Base-by-base conservation (phyloP, 2,113 vertebrate species). In the Macquaria australasica region DNA sequence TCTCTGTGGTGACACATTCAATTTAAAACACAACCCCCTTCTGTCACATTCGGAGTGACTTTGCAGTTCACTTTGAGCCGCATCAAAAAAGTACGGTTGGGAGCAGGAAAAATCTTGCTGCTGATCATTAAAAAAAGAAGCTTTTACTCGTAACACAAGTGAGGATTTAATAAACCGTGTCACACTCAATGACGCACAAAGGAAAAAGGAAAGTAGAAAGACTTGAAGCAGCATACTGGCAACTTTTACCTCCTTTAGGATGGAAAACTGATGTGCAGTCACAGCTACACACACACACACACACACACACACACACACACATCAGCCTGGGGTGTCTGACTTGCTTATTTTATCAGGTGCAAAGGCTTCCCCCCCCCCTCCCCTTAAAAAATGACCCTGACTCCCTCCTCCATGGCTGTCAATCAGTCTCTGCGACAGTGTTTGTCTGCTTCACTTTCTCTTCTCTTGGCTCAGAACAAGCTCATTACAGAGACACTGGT, bases 281-380 rank as follows among this genome's bases (percentile, higher is more conserved):
- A 59, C 68, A 73, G 66, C 58, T 20, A 80, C 60, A 74, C 69
- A 87, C 75, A 79, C 86, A 74, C 80, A 78, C 73, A 74, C 66
- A 70, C 80, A 59, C 74, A 82, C 60, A 62, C 71, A 50, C 66
- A 59, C 68, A 78, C 77, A 77, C 59, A 67, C 87, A 72, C 83
- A 72, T 10, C 34, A 64, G 56, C 80, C 75, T 20, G 18, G 60
- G 77, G 75, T 87, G 77, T 77, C 79, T 79, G 84, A 83, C 81
- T 87, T 91, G 92, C 91, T 94, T 95, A 95, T 95, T 96, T 95
- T 92, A 93, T 95, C 95, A 96, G 95, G 94, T 96, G 95, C 94
- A 92, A 74, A 45, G 48, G 48, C 63, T 82, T 66, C 71, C 68
- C 74, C 5, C 5, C 50, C 63, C 64, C 51, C 48, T 39, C 9